Conservation (phyloP, 2,113 vertebrate species). For the Laticauda laticaudata region DNA sequence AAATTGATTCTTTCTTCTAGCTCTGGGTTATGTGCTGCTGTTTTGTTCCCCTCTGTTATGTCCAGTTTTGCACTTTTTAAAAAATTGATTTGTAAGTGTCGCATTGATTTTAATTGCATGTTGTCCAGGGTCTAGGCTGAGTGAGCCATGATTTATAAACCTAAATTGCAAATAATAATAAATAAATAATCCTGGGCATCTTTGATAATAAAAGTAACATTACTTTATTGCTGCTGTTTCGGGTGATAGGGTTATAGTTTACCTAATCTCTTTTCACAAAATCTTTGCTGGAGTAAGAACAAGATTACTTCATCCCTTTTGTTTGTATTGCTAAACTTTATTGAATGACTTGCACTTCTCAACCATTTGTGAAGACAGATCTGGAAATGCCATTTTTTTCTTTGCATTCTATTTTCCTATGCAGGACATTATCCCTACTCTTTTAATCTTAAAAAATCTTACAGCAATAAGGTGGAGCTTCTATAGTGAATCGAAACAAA, state of each 20-base stretch:
- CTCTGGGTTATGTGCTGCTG: neutral
- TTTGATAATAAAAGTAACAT: neutral
- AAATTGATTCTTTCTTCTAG: neutral
- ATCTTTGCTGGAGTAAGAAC: neutral
- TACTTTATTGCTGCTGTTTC: neutral
- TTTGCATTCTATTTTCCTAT: neutral
- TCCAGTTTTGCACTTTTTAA: neutral
- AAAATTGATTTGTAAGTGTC: neutral
- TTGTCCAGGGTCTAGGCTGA: neutral
- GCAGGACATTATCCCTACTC: neutral
- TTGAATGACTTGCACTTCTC: neutral
- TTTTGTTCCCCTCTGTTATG: neutral
- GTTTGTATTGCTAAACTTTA: neutral
- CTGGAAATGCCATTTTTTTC: neutral
- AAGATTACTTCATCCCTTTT: neutral
- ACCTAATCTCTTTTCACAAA: neutral
- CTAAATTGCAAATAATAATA: neutral
- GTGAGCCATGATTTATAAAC: neutral
- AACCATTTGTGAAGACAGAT: neutral
- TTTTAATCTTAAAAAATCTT: neutral
- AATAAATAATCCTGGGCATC: neutral
- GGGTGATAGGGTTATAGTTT: neutral
- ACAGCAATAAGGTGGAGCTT: neutral
- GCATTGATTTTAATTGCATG: neutral
- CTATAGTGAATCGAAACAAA: neutral